A percentile compares a stretch with the other conserved stretches of the same genome.
Conservation (phyloP, 2,888 invertebrate species). For the Lasioglossum zephyrum region DNA sequence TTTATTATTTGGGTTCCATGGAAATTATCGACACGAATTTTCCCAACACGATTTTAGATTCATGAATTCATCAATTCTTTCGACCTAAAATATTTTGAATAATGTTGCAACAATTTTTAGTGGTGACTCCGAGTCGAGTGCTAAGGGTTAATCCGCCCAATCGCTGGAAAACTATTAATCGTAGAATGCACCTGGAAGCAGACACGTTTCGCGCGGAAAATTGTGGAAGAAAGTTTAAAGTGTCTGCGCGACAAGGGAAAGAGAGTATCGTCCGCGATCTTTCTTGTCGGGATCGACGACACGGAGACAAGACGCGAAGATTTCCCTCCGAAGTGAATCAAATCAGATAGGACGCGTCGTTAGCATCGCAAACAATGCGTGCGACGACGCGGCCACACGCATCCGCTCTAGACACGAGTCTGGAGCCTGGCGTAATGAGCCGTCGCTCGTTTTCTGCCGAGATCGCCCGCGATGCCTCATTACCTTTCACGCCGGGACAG, state of each 20-base stretch:
- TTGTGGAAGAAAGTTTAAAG: background rate
- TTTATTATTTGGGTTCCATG: too few species aligned
- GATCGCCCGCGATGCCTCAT: constrained; percentile 59
- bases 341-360: constrained; percentile 44
- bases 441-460: constrained; percentile 56
- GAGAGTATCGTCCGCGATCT: constrained; percentile 16
- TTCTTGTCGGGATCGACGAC: background rate
- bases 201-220: background rate
- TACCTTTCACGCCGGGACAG: constrained; percentile 58
- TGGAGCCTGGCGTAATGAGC: constrained; percentile 54
- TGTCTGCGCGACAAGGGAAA: background rate
- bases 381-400: constrained; percentile 42
- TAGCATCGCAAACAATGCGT: constrained; percentile 55
- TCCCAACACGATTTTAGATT: too few species aligned
- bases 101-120: too few species aligned
- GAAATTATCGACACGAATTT: too few species aligned
- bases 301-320: background rate
- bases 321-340: constrained; percentile 29
- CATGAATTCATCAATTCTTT: too few species aligned
- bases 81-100: too few species aligned
- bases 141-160: too few species aligned
- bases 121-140: too few species aligned
- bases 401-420: constrained; percentile 41
- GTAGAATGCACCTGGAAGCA: background rate
- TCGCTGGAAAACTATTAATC: too few species aligned